Conservation (phyloP, 1,140 invertebrate genomes). For the Apocrypta bakeri region DNA sequence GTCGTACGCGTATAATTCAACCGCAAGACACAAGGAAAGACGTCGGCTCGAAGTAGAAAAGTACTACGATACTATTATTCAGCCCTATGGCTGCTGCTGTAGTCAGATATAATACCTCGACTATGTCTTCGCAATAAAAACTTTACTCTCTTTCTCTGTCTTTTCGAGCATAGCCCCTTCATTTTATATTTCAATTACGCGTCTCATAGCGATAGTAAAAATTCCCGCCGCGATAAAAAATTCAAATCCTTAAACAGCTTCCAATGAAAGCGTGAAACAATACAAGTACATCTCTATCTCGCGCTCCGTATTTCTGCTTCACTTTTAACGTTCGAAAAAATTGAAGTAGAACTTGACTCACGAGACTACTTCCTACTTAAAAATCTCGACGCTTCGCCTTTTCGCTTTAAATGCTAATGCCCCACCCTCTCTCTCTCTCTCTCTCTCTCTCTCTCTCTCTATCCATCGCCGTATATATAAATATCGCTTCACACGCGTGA, state of each 20-base stretch:
- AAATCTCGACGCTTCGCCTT: neutral
- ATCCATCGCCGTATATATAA: neutral
- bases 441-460: neutral
- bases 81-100: neutral
- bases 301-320: neutral
- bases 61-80: neutral
- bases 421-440: neutral
- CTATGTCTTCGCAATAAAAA: conserved; percentile 7
- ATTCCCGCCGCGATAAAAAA: conserved; percentile 23
- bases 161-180: neutral
- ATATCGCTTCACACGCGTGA: neutral
- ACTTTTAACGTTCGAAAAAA: conserved; percentile 2
- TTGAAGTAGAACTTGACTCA: neutral
- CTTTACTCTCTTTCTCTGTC: no score
- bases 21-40: conserved; percentile 5
- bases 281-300: neutral
- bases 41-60: neutral
- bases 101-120: neutral
- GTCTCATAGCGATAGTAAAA: neutral
- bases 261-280: neutral
- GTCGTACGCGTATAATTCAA: conserved; percentile 9
- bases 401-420: conserved; percentile 32
- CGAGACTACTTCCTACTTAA: neutral
- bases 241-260: conserved; percentile 25
- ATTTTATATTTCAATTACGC: conserved; percentile 35